These are phyloP conservation scores for Drosophila seclusa DNA, from an alignment of 2,888 invertebrate species.

Conservation along the genomic window DNA sequence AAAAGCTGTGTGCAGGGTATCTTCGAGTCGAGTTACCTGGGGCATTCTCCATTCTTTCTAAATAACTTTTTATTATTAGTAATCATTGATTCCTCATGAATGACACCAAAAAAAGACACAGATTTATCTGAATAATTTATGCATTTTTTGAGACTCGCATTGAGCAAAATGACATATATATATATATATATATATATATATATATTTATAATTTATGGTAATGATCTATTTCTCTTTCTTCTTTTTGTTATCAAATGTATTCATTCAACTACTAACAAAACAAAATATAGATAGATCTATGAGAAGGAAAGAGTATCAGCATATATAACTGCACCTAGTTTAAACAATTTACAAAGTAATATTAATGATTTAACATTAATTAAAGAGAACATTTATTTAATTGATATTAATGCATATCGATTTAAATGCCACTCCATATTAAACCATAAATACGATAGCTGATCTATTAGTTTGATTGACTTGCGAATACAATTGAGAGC, in stretches of 20 bases:
- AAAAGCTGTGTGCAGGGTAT: background rate
- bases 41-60: rapidly evolving
- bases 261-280: background rate
- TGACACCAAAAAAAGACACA: background rate
- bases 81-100: background rate
- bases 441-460: background rate
- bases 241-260: background rate
- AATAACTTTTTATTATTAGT: background rate
- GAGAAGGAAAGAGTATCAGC: background rate
- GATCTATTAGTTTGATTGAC: constrained; percentile 11
- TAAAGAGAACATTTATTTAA: background rate
- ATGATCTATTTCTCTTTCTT: background rate
- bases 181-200: background rate
- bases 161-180: background rate
- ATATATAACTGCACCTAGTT: background rate
- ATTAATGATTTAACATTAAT: background rate
- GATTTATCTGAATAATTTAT: background rate
- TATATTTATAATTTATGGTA: background rate
- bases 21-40: background rate
- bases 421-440: background rate
- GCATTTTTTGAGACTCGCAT: rapidly evolving
- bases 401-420: background rate
- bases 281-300: background rate
- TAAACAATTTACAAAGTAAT: background rate
- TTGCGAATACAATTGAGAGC: constrained; percentile 1